phyloP scores from a whole-genome alignment of 92 coral and sea anemone species.

The Palythoa grandis region DNA sequence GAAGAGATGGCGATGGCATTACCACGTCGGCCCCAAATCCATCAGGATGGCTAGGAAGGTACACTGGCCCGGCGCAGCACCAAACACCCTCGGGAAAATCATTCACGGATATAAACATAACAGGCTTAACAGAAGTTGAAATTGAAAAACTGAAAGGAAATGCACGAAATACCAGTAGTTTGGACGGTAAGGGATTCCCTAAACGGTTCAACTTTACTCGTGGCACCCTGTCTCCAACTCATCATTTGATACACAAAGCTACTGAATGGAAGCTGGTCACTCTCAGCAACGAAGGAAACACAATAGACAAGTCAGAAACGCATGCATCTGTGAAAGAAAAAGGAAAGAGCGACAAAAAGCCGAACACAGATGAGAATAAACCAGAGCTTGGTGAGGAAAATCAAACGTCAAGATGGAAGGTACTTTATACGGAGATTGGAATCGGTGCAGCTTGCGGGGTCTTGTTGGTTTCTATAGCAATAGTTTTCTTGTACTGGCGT shows the following conservation, averaged over 20 bases:
- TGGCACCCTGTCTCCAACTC: not conserved
- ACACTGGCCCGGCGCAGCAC: not conserved
- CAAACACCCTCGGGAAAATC: not conserved
- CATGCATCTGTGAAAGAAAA: not conserved
- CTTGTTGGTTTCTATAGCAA: not conserved
- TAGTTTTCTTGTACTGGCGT: not conserved
- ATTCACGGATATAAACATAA: not conserved
- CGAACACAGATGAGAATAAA: not conserved
- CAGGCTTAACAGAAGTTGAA: conserved; percentile 24
- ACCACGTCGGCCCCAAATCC: not conserved
- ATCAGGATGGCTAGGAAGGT: not conserved
- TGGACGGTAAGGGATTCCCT: conserved; percentile 28
- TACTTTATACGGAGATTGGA: not conserved
- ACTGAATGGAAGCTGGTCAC: not conserved
- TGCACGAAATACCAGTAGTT: not conserved
- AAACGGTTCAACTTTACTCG: not conserved
- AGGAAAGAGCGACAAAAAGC: not conserved
- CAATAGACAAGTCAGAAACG: not conserved
- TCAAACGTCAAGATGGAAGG: not conserved
- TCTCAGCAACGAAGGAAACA: not conserved
- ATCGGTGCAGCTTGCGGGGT: conserved; percentile 3
- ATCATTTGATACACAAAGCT: not conserved
- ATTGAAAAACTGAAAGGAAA: conserved; percentile 21
- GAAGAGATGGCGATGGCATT: not conserved
- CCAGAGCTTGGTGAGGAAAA: not conserved